These are phyloP conservation scores for Zaprionus nigranus DNA, from an alignment of 1,140 invertebrate genomes.

Conservation along the genomic window DNA sequence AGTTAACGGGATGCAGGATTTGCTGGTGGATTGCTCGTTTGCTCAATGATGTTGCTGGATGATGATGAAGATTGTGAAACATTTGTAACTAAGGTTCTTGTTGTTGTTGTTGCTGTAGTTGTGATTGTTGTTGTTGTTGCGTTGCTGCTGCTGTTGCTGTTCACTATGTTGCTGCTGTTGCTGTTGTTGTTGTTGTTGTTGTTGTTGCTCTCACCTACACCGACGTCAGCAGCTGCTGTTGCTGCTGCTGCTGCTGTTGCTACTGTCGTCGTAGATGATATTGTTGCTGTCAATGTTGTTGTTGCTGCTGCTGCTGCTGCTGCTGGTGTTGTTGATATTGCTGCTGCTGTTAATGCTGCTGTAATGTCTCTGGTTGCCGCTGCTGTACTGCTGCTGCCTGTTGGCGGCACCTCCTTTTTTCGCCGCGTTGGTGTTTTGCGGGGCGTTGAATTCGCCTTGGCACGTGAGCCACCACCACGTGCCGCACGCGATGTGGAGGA, in stretches of 20 bases:
- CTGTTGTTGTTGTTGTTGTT: conserved; percentile 49
- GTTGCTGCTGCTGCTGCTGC: conserved; percentile 16
- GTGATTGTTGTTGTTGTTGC: conserved; percentile 21
- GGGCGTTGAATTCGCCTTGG: conserved; percentile 55
- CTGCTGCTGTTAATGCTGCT: conserved; percentile 21
- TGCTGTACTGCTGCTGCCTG: conserved; percentile 16
- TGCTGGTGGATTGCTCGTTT: conserved; percentile 26
- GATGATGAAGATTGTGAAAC: conserved; percentile 25
- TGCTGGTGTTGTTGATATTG: conserved; percentile 22
- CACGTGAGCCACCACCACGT: conserved; percentile 38
- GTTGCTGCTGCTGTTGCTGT: conserved; percentile 48
- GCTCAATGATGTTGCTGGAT: conserved; percentile 12
- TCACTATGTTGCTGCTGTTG: conserved; percentile 50
- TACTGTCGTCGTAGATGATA: not conserved
- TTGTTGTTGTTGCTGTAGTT: conserved; percentile 32
- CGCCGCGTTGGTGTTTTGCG: conserved; percentile 74
- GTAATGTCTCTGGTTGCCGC: conserved; percentile 14
- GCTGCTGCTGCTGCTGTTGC: conserved; percentile 49
- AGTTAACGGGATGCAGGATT: conserved; percentile 18
- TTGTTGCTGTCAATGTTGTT: conserved; percentile 9
- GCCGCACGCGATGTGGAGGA: conserved; percentile 68
- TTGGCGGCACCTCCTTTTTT: conserved; percentile 61
- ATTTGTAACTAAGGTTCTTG: conserved; percentile 44
- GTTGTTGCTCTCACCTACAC: conserved; percentile 67
- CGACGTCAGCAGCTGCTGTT: conserved; percentile 34